Conservation (phyloP, 2,113 vertebrate genomes). For the Sigmodon hispidus region DNA sequence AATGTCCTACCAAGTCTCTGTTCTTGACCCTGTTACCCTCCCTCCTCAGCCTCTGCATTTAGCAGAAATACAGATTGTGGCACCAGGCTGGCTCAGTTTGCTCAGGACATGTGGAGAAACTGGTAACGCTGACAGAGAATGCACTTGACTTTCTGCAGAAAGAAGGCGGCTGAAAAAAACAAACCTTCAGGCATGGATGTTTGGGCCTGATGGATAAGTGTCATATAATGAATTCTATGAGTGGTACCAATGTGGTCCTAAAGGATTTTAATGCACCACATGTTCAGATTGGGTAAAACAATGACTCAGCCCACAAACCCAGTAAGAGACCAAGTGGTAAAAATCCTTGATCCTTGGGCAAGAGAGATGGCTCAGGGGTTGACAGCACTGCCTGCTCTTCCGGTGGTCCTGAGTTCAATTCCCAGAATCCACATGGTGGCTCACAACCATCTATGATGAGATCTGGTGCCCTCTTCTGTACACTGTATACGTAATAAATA, state of each 20-base stretch:
- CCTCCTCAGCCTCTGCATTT: background rate
- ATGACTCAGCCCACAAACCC: background rate
- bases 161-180: background rate
- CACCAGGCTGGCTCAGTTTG: background rate
- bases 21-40: background rate
- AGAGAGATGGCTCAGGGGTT: too few species aligned
- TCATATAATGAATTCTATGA: background rate
- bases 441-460: too few species aligned
- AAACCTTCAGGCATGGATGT: too few species aligned
- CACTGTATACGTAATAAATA: too few species aligned
- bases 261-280: background rate
- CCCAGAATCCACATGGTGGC: too few species aligned
- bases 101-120: background rate
- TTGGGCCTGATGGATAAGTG: background rate
- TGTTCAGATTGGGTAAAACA: background rate
- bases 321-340: background rate
- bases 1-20: background rate
- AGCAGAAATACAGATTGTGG: background rate
- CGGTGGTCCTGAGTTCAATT: too few species aligned
- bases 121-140: background rate
- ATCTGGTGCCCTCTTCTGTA: too few species aligned
- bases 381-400: too few species aligned
- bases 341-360: too few species aligned
- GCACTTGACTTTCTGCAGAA: background rate
- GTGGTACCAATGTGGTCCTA: background rate